phyloP scores from a whole-genome alignment of 2,113 vertebrate genomes.

The Gavia stellata region DNA sequence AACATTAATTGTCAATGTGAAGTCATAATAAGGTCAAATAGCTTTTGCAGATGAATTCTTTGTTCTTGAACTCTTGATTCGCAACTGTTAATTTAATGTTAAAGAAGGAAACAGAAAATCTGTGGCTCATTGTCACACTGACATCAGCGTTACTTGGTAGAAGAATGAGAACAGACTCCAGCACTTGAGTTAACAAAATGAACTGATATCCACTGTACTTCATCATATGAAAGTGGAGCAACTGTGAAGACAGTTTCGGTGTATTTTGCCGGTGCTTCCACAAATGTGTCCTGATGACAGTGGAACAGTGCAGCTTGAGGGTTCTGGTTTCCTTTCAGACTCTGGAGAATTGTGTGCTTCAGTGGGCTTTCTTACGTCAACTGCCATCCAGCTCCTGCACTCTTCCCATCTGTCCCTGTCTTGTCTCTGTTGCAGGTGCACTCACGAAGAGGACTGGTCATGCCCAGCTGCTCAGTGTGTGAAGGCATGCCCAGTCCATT shows the following conservation, averaged over 20 bases:
- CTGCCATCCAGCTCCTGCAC: neutral
- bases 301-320: neutral
- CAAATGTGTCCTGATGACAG: neutral
- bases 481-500: neutral
- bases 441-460: neutral
- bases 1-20: neutral
- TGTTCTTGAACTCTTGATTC: neutral
- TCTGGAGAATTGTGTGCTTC: neutral
- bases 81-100: neutral
- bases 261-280: neutral
- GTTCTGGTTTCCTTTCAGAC: neutral
- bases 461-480: rapidly evolving
- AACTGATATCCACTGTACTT: neutral
- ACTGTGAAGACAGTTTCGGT: neutral
- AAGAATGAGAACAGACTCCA: neutral
- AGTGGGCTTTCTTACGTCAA: neutral
- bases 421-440: neutral
- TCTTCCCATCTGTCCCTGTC: neutral
- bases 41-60: neutral
- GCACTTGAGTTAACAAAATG: neutral
- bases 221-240: neutral
- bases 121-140: neutral
- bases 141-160: neutral
- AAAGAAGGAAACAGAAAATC: neutral
- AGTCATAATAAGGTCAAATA: neutral